Conservation (phyloP, 2,113 vertebrate genomes). For the Amphiprion ocellaris region DNA sequence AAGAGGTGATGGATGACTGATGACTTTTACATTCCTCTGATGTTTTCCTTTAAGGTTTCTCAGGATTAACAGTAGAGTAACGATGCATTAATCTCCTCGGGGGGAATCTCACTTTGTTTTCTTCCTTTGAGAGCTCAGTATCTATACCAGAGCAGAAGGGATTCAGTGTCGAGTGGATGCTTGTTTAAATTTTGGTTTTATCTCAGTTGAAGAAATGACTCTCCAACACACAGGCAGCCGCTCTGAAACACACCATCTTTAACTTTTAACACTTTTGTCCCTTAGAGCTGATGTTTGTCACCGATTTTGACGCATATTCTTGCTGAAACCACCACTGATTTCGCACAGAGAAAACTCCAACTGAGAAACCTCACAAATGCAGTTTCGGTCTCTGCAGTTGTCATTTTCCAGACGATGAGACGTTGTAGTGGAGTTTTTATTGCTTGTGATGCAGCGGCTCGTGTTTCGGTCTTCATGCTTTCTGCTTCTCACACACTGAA, state of each 20-base stretch:
- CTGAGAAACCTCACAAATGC: neutral
- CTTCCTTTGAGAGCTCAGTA: neutral
- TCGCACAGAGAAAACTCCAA: neutral
- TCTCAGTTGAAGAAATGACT: neutral
- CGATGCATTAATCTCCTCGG: neutral
- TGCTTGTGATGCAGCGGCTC: neutral
- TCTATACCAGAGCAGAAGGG: neutral
- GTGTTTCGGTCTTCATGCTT: neutral
- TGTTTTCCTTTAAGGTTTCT: too few species aligned
- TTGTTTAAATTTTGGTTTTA: neutral
- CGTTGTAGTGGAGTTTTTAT: neutral
- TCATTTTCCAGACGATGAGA: conserved; percentile 1
- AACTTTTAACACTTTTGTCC: neutral
- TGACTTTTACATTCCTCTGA: neutral
- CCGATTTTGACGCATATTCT: neutral
- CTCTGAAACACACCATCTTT: neutral
- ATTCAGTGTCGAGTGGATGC: neutral
- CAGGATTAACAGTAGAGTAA: neutral
- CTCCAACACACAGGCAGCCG: too few species aligned
- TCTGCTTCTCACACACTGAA: neutral
- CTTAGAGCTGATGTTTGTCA: too few species aligned
- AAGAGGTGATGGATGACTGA: neutral
- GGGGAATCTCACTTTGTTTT: neutral
- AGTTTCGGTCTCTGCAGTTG: conserved; percentile 1
- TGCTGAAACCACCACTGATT: neutral